Evolutionary conservation across 2,888 invertebrate species (phyloP), one percentile per base, ranked within the genome.

Genomic region (Drosophila recens): DNA sequence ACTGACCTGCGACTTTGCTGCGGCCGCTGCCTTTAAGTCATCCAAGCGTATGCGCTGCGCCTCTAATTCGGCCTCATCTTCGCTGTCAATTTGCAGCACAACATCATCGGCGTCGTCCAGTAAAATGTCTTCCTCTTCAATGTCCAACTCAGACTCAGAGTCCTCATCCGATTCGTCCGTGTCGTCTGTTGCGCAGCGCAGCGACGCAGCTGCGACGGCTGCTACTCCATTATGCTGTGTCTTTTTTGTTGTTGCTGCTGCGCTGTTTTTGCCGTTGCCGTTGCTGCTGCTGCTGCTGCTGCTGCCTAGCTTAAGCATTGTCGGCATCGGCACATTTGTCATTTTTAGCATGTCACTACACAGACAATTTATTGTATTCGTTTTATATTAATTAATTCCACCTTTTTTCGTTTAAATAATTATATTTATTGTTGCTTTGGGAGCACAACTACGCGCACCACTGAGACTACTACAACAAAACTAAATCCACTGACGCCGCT

Each of bases 401-500:
- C 59, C 63, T 71, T 68, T 70, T 70, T 70, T 64, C 49, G 36
- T 58, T 78, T 70, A 33, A 67, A 67, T 62, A 58, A 54, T 67
- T 70, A 70, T 48, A 79, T 75, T 67, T 77, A 64, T 67, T 71
- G 48, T 51, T 61, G 52, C 63, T 76, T 70, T 61, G 48, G 53
- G 52, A 79, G 72, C 79, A 72, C 61, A 71, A 70, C 65, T 74
- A 72, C 76, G 80, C 80, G 80, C 79, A 77, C 66, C 79, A 76
- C 79, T 53, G 36, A 70, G 70, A 52, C 79, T 52, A 80, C 75
- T 70, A 79, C 70, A 81, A 81, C 77, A 75, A 77, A 83, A 82
- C 78, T 69, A 82, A 86, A 89, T 90, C 90, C 85, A 90, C 90
- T 90, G 91, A 91, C 90, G 91, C 90, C 91, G 91, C 82, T 87